Evolutionary conservation across 2,888 invertebrate genomes (phyloP).

Genomic region (Philopedon plagiatum): DNA sequence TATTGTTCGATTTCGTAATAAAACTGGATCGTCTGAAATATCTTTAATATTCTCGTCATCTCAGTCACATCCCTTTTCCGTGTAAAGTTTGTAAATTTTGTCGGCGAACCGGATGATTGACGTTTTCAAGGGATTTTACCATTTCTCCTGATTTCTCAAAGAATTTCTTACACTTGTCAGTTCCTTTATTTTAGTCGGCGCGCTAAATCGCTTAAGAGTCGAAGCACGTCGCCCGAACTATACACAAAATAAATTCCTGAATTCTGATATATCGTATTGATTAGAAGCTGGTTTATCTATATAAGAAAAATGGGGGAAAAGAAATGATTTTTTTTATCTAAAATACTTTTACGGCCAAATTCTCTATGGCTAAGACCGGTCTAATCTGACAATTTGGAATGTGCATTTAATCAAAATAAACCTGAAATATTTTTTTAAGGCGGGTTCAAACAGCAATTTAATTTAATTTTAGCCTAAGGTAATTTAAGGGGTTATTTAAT

Average conservation of each 20-base stretch:
- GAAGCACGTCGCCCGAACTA: slow-evolving; percentile 56
- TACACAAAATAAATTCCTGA: slow-evolving; percentile 35
- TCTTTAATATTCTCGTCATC: slow-evolving; percentile 43
- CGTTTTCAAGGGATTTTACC: slow-evolving; percentile 63
- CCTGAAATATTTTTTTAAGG: too few species aligned
- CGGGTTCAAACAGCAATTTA: too few species aligned
- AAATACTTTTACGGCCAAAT: too few species aligned
- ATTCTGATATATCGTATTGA: slow-evolving; percentile 23
- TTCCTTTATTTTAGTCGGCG: slow-evolving; percentile 59
- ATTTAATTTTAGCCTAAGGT: too few species aligned
- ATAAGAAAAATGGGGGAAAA: not conserved
- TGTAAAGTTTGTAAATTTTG: slow-evolving; percentile 56
- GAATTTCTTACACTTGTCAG: slow-evolving; percentile 65
- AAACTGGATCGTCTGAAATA: slow-evolving; percentile 3
- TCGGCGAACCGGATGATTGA: slow-evolving; percentile 63
- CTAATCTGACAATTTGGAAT: too few species aligned
- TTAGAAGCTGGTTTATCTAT: not conserved
- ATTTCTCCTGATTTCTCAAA: slow-evolving; percentile 62
- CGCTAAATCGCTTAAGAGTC: slow-evolving; percentile 50
- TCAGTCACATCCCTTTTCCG: slow-evolving; percentile 50
- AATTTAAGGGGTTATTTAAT: too few species aligned
- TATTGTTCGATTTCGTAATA: not conserved
- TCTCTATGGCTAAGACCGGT: too few species aligned
- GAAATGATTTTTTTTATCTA: not conserved
- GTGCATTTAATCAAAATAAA: too few species aligned